Conservation (phyloP, 37 sponge, comb jelly and placozoan species). For the Dysidea cf. avara region DNA sequence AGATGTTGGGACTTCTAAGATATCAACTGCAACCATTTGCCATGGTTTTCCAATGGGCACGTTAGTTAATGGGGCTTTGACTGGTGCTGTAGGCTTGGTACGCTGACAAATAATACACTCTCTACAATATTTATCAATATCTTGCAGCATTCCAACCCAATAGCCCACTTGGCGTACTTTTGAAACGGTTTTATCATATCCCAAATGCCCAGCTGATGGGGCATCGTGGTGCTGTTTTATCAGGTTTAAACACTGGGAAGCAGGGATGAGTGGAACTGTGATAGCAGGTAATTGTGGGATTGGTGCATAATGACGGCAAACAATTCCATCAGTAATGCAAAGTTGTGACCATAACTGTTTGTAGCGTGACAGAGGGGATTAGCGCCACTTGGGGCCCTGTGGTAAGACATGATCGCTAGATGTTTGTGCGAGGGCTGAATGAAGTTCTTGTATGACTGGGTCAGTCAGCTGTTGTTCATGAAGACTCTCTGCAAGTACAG, state of each 20-base stretch:
- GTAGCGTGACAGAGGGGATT: too few relatives aligned
- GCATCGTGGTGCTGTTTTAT: background rate
- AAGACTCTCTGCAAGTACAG: too few relatives aligned
- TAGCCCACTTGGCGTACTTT: conserved; percentile 9
- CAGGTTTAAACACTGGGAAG: background rate
- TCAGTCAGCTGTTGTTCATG: too few relatives aligned
- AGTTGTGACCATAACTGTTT: too few relatives aligned
- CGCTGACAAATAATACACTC: background rate
- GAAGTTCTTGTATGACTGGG: too few relatives aligned
- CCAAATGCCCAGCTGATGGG: background rate
- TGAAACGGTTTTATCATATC: background rate
- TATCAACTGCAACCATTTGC: conserved; percentile 23
- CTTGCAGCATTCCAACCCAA: conserved; percentile 17
- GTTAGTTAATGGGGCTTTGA: conserved; percentile 1
- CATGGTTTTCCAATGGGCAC: conserved; percentile 11
- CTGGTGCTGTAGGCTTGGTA: background rate
- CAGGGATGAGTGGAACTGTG: conserved; percentile 1
- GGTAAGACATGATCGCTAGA: too few relatives aligned
- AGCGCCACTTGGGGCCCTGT: background rate
- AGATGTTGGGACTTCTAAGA: conserved; percentile 23
- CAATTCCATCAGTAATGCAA: too few relatives aligned
- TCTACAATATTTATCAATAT: conserved; percentile 10
- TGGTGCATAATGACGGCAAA: too few relatives aligned
- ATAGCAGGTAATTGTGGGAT: background rate
- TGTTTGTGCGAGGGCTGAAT: too few relatives aligned